phyloP scores from a whole-genome alignment of 2,113 vertebrate species.

The Erpornis zantholeuca region DNA sequence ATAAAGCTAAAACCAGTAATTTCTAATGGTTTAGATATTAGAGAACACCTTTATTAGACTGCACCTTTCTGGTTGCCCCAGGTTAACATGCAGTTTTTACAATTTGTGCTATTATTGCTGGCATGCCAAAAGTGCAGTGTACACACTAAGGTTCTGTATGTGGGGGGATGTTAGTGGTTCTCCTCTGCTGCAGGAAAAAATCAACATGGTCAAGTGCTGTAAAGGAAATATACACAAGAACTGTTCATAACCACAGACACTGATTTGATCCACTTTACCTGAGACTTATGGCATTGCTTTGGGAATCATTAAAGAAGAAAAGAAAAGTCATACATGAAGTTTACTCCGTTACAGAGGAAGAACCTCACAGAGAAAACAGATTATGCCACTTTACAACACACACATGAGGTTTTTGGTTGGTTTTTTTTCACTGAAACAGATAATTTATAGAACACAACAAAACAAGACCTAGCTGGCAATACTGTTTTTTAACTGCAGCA shows the following conservation, averaged over 20 bases:
- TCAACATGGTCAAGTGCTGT: neutral
- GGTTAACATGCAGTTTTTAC: constrained; percentile 13
- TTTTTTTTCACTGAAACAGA: neutral
- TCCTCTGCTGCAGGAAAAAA: neutral
- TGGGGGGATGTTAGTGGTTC: neutral
- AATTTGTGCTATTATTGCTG: neutral
- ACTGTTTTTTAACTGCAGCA: neutral
- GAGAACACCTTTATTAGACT: neutral
- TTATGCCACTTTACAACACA: neutral
- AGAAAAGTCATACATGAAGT: neutral
- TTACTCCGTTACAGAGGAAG: neutral
- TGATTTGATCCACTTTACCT: constrained; percentile 39
- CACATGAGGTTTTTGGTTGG: neutral
- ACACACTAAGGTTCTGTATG: neutral
- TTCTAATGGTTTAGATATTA: neutral
- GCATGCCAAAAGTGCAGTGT: constrained; percentile 46
- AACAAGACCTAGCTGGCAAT: neutral
- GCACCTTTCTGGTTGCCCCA: neutral
- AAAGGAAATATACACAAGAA: neutral
- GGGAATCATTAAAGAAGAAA: constrained; percentile 24
- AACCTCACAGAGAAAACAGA: neutral
- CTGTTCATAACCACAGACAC: neutral
- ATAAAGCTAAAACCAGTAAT: neutral
- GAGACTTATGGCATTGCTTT: constrained; percentile 56
- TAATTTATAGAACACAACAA: neutral